These are phyloP conservation scores for Tragulus kanchil DNA, from an alignment of 2,113 vertebrate species.

Conservation along the genomic window DNA sequence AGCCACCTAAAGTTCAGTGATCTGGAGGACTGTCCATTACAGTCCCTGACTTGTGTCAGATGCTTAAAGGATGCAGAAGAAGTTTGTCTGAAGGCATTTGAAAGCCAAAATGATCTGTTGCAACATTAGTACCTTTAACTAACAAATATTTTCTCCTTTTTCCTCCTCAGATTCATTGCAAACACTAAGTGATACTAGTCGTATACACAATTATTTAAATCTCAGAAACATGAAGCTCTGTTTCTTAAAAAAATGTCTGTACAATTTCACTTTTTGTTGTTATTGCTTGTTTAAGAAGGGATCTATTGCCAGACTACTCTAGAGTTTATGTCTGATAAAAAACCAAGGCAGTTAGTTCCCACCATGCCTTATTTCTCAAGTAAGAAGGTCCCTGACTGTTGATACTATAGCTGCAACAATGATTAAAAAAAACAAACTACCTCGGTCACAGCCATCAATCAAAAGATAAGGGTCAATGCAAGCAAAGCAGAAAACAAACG, in stretches of 20 bases:
- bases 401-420: not conserved
- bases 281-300: not conserved
- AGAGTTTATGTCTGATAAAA: not conserved
- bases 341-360: not conserved
- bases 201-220: not conserved
- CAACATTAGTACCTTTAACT: not conserved
- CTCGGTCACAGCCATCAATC: not conserved
- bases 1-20: not conserved
- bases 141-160: slow-evolving; percentile 5
- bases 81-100: not conserved
- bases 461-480: not conserved
- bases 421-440: not conserved
- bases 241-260: slow-evolving; percentile 31
- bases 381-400: not conserved
- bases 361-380: not conserved
- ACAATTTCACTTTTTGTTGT: not conserved
- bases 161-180: not conserved
- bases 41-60: not conserved
- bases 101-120: not conserved
- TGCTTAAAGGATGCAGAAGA: not conserved
- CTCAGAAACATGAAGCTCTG: slow-evolving; percentile 15
- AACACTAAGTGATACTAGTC: not conserved
- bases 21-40: not conserved
- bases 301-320: not conserved
- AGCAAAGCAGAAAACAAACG: not conserved